Conservation (phyloP, 2,113 vertebrate species). For the Reinhardtius hippoglossoides region DNA sequence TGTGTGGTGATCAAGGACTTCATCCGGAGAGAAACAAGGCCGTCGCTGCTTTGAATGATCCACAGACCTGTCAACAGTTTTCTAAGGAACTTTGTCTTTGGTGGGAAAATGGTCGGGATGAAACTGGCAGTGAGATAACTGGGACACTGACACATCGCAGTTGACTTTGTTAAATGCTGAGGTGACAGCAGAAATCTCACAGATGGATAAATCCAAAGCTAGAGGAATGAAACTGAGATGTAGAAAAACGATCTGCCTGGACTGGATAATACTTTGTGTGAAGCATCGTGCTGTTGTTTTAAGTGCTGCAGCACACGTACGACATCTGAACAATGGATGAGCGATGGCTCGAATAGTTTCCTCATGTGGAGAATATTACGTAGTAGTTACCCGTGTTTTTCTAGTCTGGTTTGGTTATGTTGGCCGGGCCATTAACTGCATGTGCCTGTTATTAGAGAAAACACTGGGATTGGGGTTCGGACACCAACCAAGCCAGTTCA, state of each 20-base stretch:
- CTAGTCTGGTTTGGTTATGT: too few relatives aligned
- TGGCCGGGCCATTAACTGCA: too few relatives aligned
- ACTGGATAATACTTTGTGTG: background rate
- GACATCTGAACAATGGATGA: too few relatives aligned
- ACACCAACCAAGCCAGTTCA: too few relatives aligned
- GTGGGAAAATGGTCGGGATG: background rate
- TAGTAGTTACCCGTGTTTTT: too few relatives aligned
- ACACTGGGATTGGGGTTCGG: too few relatives aligned
- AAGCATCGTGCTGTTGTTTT: too few relatives aligned
- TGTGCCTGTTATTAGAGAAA: too few relatives aligned
- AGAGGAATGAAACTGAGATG: background rate
- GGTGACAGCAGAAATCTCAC: background rate
- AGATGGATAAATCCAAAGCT: background rate
- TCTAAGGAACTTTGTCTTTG: background rate
- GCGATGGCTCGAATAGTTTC: too few relatives aligned
- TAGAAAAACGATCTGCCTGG: background rate
- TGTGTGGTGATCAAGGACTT: background rate
- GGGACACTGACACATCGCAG: background rate
- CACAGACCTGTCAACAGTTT: constrained; percentile 4
- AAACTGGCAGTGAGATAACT: constrained; percentile 1
- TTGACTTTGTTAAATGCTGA: background rate
- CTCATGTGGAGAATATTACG: too few relatives aligned
- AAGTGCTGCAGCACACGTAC: too few relatives aligned
- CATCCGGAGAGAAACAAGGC: background rate
- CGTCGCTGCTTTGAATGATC: background rate